A percentile compares a stretch with the other conserved stretches of the same genome.
Evolutionary conservation across 2,113 vertebrate species (phyloP).

Genomic region (Chlorocebus sabaeus): DNA sequence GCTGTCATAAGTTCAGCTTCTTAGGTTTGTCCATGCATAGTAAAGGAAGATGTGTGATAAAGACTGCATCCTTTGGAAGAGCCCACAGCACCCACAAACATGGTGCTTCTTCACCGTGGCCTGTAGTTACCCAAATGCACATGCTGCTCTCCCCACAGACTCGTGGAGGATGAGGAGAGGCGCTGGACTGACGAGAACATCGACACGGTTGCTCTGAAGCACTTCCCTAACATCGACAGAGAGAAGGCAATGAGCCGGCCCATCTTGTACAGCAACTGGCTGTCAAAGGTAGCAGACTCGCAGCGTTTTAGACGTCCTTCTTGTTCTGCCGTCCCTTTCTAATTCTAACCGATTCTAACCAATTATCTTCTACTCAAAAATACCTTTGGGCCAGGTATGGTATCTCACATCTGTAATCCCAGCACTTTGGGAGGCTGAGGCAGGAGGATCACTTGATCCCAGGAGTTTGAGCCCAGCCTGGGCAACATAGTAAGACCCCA

Average conservation of each 20-base stretch:
- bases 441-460: too few relatives aligned
- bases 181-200: constrained; percentile 99
- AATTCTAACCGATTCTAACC: too few relatives aligned
- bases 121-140: rapidly evolving
- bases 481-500: too few relatives aligned
- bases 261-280: constrained; percentile 99
- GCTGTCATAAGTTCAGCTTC: background rate
- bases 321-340: too few relatives aligned
- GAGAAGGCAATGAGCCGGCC: constrained; percentile 94
- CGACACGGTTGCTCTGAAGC: constrained; percentile 94
- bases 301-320: rapidly evolving
- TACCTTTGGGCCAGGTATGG: too few relatives aligned
- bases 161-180: constrained; percentile 97
- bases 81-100: rapidly evolving
- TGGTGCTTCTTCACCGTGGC: rapidly evolving
- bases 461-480: too few relatives aligned
- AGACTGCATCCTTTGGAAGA: background rate
- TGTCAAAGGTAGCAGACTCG: constrained; percentile 89
- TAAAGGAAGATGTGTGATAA: background rate
- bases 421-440: too few relatives aligned
- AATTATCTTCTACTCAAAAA: background rate
- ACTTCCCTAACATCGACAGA: constrained; percentile 98
- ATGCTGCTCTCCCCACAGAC: constrained; percentile 77
- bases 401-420: too few relatives aligned
- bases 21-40: background rate